phyloP scores from a whole-genome alignment of 2,113 vertebrate species.

The Labeo rohita region DNA sequence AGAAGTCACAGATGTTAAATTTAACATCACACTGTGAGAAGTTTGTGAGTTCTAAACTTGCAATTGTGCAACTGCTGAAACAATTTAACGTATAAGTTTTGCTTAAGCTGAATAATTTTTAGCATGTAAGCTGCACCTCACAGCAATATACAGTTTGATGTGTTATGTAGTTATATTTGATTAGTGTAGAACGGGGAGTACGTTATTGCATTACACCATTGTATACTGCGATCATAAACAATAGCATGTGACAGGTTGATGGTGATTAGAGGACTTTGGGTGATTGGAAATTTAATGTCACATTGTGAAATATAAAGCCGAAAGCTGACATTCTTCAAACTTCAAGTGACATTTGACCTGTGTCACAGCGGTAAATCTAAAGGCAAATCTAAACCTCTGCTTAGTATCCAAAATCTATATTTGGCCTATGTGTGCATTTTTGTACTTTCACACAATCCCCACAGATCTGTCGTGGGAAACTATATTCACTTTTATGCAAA shows the following conservation, averaged over 20 bases:
- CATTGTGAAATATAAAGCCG: background rate
- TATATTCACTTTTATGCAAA: constrained; percentile 54
- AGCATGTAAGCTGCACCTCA: background rate
- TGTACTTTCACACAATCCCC: background rate
- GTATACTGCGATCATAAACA: background rate
- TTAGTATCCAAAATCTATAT: background rate
- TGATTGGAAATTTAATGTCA: background rate
- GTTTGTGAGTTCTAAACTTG: background rate
- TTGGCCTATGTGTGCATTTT: background rate
- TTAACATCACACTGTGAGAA: background rate
- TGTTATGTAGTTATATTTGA: background rate
- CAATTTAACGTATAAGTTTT: background rate
- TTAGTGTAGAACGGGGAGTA: no score
- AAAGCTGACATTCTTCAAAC: background rate
- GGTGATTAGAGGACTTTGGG: background rate
- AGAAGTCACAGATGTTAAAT: background rate
- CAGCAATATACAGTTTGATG: background rate
- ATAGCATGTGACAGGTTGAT: background rate
- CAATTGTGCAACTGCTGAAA: background rate
- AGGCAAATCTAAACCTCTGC: background rate
- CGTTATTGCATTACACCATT: no score
- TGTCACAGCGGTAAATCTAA: background rate
- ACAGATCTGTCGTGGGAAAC: constrained; percentile 32
- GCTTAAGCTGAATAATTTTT: background rate
- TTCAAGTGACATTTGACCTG: background rate